Conservation (phyloP, 1,140 invertebrate species). For the Drosophila melanica region DNA sequence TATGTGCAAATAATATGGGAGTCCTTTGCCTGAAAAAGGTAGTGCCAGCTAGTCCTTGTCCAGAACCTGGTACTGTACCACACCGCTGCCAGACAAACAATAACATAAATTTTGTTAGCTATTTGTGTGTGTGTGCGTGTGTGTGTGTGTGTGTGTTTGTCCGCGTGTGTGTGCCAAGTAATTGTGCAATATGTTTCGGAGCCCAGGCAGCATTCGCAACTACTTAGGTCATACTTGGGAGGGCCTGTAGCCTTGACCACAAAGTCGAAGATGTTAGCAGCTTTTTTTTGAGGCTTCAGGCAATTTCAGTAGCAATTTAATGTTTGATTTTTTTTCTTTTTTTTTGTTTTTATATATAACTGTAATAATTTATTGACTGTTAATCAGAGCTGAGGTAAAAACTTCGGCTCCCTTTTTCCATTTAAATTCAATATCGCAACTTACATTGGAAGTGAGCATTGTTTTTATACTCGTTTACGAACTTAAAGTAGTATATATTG, state of each 20-base stretch:
- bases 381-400: no score
- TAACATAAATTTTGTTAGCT: slow-evolving; percentile 79
- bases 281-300: not conserved
- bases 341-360: no score
- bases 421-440: no score
- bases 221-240: slow-evolving; percentile 23
- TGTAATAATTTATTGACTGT: no score
- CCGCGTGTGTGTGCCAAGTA: slow-evolving; percentile 56
- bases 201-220: slow-evolving; percentile 42
- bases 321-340: not conserved
- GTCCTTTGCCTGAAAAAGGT: slow-evolving; percentile 54
- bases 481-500: no score
- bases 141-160: slow-evolving; percentile 15
- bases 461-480: no score
- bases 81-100: slow-evolving; percentile 71
- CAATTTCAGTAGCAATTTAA: slow-evolving; percentile 2
- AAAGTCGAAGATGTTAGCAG: slow-evolving; percentile 28
- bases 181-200: slow-evolving; percentile 80
- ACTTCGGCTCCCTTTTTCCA: no score
- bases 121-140: slow-evolving; percentile 35
- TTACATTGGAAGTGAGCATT: no score
- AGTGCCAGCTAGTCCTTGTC: slow-evolving; percentile 42
- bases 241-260: slow-evolving; percentile 58
- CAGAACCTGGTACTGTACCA: slow-evolving; percentile 25
- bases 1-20: slow-evolving; percentile 72